These are phyloP conservation scores for Dolichoris vasculosae DNA, from an alignment of 1,140 invertebrate species.

Conservation along the genomic window DNA sequence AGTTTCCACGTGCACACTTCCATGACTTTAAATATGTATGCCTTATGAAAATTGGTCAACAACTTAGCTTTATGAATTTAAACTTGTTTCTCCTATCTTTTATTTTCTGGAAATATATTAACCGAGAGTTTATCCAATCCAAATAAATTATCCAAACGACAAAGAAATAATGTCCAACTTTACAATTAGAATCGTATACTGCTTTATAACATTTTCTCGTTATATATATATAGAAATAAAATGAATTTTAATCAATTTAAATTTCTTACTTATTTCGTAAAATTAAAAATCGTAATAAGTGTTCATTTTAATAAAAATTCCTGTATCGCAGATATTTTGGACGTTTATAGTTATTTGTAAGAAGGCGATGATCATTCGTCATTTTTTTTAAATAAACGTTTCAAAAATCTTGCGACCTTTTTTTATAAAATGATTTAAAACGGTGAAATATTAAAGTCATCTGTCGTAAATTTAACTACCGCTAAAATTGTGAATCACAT, in stretches of 20 bases:
- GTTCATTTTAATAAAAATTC: too few relatives aligned
- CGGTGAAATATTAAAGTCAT: slow-evolving; percentile 39
- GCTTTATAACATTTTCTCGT: too few relatives aligned
- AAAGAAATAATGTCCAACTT: not conserved
- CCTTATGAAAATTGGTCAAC: not conserved
- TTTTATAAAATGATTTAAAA: slow-evolving; percentile 25
- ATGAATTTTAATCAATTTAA: too few relatives aligned
- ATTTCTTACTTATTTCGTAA: too few relatives aligned
- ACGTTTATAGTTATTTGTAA: not conserved
- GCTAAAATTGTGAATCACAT: not conserved
- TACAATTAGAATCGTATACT: too few relatives aligned
- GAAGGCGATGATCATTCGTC: not conserved
- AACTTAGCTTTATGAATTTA: slow-evolving; percentile 37
- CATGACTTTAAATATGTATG: not conserved
- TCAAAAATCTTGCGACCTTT: slow-evolving; percentile 1
- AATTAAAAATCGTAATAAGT: too few relatives aligned
- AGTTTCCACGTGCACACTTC: slow-evolving; percentile 14
- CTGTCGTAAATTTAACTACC: slow-evolving; percentile 11
- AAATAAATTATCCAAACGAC: not conserved
- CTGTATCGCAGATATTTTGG: too few relatives aligned
- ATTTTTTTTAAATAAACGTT: not conserved
- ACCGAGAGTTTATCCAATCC: not conserved
- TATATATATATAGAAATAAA: too few relatives aligned
- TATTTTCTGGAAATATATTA: not conserved
- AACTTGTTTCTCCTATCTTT: not conserved